Conservation (phyloP, 2,888 invertebrate species). For the Spatulosminthurus flaviceps region DNA sequence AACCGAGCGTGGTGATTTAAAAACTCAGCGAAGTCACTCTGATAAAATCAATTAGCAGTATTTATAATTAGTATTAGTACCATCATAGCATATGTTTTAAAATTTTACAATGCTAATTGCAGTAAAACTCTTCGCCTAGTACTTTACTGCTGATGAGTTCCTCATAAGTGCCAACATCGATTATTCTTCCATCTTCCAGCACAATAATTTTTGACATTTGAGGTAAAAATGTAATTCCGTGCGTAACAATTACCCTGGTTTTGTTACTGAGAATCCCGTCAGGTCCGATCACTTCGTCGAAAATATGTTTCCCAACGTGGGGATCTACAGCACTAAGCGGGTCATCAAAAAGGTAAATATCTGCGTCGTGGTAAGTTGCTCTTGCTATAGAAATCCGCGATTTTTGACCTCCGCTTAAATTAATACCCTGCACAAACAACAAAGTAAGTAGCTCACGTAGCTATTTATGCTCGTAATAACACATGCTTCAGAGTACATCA, state of each 20-base stretch:
- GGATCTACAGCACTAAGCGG: neutral
- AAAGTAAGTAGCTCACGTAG: neutral
- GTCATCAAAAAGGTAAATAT: neutral
- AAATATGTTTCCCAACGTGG: neutral
- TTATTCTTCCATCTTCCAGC: neutral
- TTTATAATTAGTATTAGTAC: no score
- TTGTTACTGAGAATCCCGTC: neutral
- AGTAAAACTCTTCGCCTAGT: neutral
- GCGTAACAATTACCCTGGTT: neutral
- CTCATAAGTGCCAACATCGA: neutral
- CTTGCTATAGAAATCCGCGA: neutral
- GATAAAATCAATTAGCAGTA: no score
- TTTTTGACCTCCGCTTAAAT: slow-evolving; percentile 88
- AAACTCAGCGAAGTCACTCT: no score
- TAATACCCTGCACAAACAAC: slow-evolving; percentile 73
- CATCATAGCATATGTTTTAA: no score
- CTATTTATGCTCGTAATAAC: no score
- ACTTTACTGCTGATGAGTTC: neutral
- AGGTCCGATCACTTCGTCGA: neutral
- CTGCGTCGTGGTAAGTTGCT: neutral
- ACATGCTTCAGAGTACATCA: no score
- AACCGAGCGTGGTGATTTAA: no score
- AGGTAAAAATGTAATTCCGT: neutral
- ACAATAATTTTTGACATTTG: neutral
- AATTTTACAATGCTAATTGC: no score